phyloP scores from a whole-genome alignment of 2,113 vertebrate genomes.

The Crocuta crocuta region DNA sequence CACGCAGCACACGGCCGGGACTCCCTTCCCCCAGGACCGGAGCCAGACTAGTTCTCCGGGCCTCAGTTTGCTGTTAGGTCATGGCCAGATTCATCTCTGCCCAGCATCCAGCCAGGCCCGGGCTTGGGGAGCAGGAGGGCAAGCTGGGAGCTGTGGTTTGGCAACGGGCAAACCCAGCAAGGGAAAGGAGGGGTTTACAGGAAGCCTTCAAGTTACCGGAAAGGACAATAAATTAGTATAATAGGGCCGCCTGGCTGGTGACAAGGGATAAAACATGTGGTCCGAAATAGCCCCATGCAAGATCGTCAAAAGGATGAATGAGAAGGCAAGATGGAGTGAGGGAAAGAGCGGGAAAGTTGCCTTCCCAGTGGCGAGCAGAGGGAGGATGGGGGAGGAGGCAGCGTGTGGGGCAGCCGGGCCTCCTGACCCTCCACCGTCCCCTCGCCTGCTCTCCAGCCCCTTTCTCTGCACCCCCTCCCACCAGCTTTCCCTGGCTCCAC shows the following conservation, averaged over 20 bases:
- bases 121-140: neutral
- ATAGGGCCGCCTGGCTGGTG: constrained; percentile 67
- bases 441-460: fast-evolving
- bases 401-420: neutral
- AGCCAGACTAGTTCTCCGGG: neutral
- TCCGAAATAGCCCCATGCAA: neutral
- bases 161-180: neutral
- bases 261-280: constrained; percentile 69
- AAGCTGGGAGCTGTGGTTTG: neutral
- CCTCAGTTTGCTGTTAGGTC: neutral
- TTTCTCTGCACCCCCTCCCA: too few species aligned
- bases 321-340: neutral
- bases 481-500: neutral
- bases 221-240: constrained; percentile 75
- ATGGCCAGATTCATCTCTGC: neutral
- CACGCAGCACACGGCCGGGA: neutral
- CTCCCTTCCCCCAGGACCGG: neutral
- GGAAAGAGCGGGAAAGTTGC: too few species aligned
- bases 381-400: neutral
- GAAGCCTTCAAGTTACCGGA: constrained; percentile 71
- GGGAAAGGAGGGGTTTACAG: constrained; percentile 62
- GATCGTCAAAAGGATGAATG: constrained; percentile 52
- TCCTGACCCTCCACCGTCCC: neutral
- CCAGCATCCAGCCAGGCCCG: fast-evolving
- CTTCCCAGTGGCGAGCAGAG: fast-evolving